Evolutionary conservation across 2,888 invertebrate species (phyloP).

Genomic region (Callosobruchus maculatus): DNA sequence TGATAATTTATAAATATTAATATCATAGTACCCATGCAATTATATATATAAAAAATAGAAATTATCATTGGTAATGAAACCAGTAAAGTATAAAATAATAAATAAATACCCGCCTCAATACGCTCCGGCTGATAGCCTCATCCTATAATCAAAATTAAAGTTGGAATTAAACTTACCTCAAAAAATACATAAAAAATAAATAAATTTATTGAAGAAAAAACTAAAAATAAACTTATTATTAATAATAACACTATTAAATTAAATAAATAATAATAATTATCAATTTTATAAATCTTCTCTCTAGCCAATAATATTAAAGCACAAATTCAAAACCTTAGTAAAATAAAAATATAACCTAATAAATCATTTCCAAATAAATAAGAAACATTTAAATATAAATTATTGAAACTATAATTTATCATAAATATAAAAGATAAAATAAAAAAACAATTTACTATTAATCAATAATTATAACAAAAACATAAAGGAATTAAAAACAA

Average conservation of each 20-base stretch:
- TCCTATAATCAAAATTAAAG: slow-evolving; percentile 63
- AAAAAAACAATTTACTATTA: slow-evolving; percentile 54
- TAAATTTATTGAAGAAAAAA: slow-evolving; percentile 58
- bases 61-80: slow-evolving; percentile 63
- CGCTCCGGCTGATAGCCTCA: slow-evolving; percentile 69
- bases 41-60: slow-evolving; percentile 55
- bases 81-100: slow-evolving; percentile 69
- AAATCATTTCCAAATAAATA: slow-evolving; percentile 53
- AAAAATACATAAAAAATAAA: slow-evolving; percentile 70
- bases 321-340: slow-evolving; percentile 60
- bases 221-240: slow-evolving; percentile 55
- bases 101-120: slow-evolving; percentile 61
- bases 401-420: slow-evolving; percentile 43
- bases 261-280: slow-evolving; percentile 49
- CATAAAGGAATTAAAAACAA: slow-evolving; percentile 53
- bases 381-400: slow-evolving; percentile 47
- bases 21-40: slow-evolving; percentile 16
- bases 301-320: slow-evolving; percentile 58
- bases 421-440: slow-evolving; percentile 53
- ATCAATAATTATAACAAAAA: slow-evolving; percentile 54
- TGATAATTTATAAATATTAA: neutral
- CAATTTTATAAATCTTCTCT: slow-evolving; percentile 49
- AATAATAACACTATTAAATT: slow-evolving; percentile 54
- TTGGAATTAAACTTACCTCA: slow-evolving; percentile 65
- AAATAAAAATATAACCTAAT: slow-evolving; percentile 55